Percentiles rank a stretch among this genome's conserved stretches.
Conservation (phyloP, 2,797 vertebrate species). For the Triplophysa yarkandensis region DNA sequence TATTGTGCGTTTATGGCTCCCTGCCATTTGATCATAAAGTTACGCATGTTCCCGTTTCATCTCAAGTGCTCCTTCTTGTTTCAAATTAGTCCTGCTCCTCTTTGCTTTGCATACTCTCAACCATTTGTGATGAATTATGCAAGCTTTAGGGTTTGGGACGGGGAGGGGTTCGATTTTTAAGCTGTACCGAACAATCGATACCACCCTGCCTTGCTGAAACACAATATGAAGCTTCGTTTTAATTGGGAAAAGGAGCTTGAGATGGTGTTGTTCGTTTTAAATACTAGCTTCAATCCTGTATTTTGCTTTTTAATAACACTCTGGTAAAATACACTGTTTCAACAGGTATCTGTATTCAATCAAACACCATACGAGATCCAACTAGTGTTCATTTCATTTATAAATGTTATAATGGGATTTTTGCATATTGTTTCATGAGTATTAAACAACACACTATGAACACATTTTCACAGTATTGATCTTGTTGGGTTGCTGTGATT, state of each 20-base stretch:
- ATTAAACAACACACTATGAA: too few species aligned
- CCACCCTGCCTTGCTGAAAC: not conserved
- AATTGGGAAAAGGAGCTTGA: not conserved
- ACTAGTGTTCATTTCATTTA: not conserved
- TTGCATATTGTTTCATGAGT: too few species aligned
- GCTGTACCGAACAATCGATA: not conserved
- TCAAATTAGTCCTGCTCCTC: conserved; percentile 15
- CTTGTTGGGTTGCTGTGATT: not conserved
- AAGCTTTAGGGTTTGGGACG: not conserved
- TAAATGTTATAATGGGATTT: not conserved
- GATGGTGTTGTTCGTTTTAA: conserved; percentile 9
- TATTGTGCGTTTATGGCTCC: conserved; percentile 36
- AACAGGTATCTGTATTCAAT: conserved; percentile 37
- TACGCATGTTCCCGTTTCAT: conserved; percentile 26
- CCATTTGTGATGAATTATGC: conserved; percentile 5
- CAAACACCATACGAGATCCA: conserved; percentile 27
- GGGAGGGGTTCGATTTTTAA: not conserved
- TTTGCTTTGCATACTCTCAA: not conserved
- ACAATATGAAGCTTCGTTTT: not conserved
- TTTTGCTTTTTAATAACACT: conserved; percentile 46
- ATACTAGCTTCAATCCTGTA: conserved; percentile 28
- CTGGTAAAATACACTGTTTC: conserved; percentile 48
- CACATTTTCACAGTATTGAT: not conserved
- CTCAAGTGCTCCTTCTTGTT: not conserved
- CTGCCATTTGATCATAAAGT: conserved; percentile 42